Conservation (phyloP, 2,888 invertebrate genomes). For the Tolmerus cingulatus region DNA sequence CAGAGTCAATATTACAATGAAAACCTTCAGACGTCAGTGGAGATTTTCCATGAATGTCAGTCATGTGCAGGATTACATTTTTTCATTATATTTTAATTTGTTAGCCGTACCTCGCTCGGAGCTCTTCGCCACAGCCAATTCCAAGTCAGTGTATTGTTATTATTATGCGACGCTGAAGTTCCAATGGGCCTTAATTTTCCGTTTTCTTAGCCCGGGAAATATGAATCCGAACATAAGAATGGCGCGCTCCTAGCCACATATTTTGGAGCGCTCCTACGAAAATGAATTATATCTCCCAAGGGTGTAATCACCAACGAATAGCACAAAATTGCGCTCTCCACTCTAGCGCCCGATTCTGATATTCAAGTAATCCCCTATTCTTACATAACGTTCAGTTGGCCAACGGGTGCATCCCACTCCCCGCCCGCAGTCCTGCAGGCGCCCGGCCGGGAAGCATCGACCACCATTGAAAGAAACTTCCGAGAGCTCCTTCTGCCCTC, state of each 20-base stretch:
- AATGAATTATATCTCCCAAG: constrained; percentile 49
- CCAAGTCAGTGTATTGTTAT: neutral
- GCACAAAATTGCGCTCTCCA: constrained; percentile 42
- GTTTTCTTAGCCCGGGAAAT: neutral
- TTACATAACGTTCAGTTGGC: constrained; percentile 1
- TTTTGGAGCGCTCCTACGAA: constrained; percentile 27
- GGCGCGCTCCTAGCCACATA: neutral
- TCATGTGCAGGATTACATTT: neutral
- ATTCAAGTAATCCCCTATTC: constrained; percentile 22
- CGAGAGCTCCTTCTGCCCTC: neutral
- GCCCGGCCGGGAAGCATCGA: neutral
- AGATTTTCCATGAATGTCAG: neutral
- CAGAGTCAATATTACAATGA: neutral
- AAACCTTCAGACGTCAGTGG: neutral
- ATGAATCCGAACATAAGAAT: neutral
- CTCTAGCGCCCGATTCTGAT: neutral
- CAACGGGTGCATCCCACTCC: neutral
- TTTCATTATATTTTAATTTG: neutral
- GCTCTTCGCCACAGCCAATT: neutral
- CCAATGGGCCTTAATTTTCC: constrained; percentile 12
- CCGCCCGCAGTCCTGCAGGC: neutral
- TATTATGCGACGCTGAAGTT: neutral
- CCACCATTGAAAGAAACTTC: neutral
- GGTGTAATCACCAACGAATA: constrained; percentile 49
- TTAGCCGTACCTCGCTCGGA: neutral